A percentile compares a stretch with the other conserved stretches of the same genome.
Conservation (phyloP, 2,797 vertebrate genomes). For the Melopsittacus undulatus region DNA sequence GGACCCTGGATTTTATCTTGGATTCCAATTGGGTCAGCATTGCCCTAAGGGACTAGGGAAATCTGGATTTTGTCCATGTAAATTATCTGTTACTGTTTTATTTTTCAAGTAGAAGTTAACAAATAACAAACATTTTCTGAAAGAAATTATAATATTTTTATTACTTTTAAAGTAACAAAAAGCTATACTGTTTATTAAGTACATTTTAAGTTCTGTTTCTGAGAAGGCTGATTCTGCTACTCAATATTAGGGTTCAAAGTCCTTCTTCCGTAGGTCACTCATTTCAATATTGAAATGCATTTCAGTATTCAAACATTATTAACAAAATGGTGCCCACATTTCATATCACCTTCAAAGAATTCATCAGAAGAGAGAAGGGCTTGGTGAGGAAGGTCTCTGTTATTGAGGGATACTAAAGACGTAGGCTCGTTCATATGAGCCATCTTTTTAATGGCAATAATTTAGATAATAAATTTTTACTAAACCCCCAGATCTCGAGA, state of each 20-base stretch:
- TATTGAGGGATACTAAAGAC: not conserved
- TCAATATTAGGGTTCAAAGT: not conserved
- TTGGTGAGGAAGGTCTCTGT: not conserved
- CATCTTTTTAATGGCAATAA: not conserved
- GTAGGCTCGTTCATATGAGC: not conserved
- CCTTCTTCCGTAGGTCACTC: not conserved
- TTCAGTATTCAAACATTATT: not conserved
- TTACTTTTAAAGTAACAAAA: conserved; percentile 10
- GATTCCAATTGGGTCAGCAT: not conserved
- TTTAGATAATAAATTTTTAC: not conserved
- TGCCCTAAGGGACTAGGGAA: not conserved
- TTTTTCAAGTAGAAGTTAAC: not conserved
- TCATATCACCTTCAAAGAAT: not conserved
- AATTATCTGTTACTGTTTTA: conserved; percentile 18
- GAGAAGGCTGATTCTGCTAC: not conserved
- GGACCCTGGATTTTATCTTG: not conserved
- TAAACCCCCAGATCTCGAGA: not conserved
- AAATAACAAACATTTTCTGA: not conserved
- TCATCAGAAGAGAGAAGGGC: not conserved
- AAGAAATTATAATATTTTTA: not conserved
- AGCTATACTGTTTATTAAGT: not conserved
- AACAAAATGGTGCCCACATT: not conserved
- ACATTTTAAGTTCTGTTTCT: not conserved
- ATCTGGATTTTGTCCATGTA: not conserved
- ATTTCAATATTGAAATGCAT: conserved; percentile 1